These are phyloP conservation scores for Anisognathus igniventris DNA, from an alignment of 2,797 vertebrate genomes.

Conservation along the genomic window DNA sequence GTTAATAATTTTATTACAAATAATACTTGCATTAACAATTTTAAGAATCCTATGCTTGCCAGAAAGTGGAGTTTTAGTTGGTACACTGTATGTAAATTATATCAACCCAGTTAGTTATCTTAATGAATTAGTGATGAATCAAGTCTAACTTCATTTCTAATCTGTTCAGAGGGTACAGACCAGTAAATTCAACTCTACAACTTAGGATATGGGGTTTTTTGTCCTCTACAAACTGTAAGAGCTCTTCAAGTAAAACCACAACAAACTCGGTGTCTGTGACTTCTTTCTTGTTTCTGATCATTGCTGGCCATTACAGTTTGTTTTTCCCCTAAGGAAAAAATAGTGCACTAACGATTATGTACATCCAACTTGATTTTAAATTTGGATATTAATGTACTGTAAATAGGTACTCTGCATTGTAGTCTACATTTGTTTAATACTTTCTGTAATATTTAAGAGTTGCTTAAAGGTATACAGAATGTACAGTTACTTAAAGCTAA, in stretches of 20 bases:
- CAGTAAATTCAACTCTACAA: conserved; percentile 49
- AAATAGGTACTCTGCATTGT: conserved; percentile 95
- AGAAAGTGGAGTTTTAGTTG: conserved; percentile 55
- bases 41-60: conserved; percentile 44
- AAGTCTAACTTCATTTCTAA: conserved; percentile 59
- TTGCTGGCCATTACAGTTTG: conserved; percentile 66
- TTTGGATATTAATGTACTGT: conserved; percentile 94
- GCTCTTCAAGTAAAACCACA: conserved; percentile 67
- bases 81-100: conserved; percentile 63
- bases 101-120: conserved; percentile 41
- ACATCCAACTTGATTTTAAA: conserved; percentile 89
- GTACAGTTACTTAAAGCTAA: conserved; percentile 90
- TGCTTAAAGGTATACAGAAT: conserved; percentile 86
- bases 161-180: conserved; percentile 58
- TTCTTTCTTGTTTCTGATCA: conserved; percentile 63
- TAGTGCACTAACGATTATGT: conserved; percentile 93
- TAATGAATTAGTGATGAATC: conserved; percentile 49
- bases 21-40: conserved; percentile 60
- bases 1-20: conserved; percentile 68
- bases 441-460: conserved; percentile 90
- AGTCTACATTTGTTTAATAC: conserved; percentile 90
- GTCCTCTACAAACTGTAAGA: conserved; percentile 44
- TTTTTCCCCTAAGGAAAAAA: conserved; percentile 67
- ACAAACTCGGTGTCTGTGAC: conserved; percentile 66
- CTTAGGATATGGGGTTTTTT: not conserved